Conservation (phyloP, 2,113 vertebrate species). For the Paramormyrops kingsleyae region DNA sequence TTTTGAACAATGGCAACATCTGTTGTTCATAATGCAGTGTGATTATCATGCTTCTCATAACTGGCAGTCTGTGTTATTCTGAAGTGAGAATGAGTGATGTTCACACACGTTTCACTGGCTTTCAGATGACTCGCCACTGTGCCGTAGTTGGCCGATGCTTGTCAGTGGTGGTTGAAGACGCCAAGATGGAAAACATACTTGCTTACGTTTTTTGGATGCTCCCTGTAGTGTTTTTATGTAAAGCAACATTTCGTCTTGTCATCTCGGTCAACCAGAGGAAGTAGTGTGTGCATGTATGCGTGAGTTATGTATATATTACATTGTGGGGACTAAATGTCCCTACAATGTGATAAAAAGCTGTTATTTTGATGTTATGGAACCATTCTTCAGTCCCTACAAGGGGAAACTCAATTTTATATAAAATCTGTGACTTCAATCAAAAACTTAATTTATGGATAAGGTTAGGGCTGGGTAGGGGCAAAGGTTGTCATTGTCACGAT, state of each 20-base stretch:
- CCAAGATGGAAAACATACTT: not conserved
- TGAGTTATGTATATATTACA: not conserved
- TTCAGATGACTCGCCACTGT: not conserved
- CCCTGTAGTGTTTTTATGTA: not conserved
- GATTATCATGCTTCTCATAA: not conserved
- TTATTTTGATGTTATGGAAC: not conserved
- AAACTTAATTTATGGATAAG: not conserved
- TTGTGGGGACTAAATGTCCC: not conserved
- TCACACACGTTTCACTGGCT: not conserved
- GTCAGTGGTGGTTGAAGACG: not conserved
- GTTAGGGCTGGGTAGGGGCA: too few species aligned
- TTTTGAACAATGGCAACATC: conserved; percentile 4
- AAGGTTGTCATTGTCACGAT: not conserved
- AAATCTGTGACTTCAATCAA: not conserved
- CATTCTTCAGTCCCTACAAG: not conserved
- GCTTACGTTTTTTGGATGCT: not conserved
- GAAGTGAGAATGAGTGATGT: not conserved
- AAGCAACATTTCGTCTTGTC: not conserved
- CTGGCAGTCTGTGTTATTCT: not conserved
- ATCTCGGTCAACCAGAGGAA: not conserved
- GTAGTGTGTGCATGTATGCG: not conserved
- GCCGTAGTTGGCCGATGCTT: not conserved
- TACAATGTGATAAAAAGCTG: not conserved
- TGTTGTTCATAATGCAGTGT: not conserved
- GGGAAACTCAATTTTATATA: not conserved